Evolutionary conservation across 2,113 vertebrate genomes (phyloP).

Genomic region (Bothrops jararaca): DNA sequence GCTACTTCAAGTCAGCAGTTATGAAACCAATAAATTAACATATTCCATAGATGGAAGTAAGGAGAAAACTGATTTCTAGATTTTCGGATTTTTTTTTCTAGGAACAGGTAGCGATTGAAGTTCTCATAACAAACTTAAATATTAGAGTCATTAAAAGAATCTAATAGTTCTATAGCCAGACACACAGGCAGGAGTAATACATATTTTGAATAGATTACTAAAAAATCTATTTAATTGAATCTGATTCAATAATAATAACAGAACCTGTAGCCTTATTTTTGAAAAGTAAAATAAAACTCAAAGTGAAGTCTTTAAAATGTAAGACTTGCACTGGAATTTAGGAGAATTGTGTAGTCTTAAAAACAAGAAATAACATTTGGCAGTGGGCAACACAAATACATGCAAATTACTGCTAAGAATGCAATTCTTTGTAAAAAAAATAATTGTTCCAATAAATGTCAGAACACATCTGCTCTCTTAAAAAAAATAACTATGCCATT

Average conservation of each 20-base stretch:
- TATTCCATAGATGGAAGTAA: not conserved
- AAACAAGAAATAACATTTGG: constrained; percentile 29
- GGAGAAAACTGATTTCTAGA: not conserved
- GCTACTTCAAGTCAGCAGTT: not conserved
- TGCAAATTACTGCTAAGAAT: constrained; percentile 46
- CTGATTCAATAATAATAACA: not conserved
- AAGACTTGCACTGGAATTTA: constrained; percentile 13
- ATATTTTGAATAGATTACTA: not conserved
- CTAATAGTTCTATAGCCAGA: not conserved
- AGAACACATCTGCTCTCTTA: constrained; percentile 56
- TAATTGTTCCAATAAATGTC: constrained; percentile 52
- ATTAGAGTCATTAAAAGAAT: not conserved
- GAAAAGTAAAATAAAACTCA: constrained; percentile 11
- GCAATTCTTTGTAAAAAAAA: constrained; percentile 41
- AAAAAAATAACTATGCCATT: constrained; percentile 62
- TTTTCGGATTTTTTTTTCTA: not conserved
- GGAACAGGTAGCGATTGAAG: not conserved
- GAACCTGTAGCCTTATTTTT: not conserved
- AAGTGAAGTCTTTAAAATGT: constrained; percentile 10
- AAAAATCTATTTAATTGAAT: not conserved
- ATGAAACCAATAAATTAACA: not conserved
- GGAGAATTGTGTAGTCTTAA: constrained; percentile 39
- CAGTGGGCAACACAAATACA: not conserved
- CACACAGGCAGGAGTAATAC: not conserved
- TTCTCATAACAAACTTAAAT: not conserved